Conservation (phyloP, 2,888 invertebrate genomes). For the Chrysopilus asiliformis region DNA sequence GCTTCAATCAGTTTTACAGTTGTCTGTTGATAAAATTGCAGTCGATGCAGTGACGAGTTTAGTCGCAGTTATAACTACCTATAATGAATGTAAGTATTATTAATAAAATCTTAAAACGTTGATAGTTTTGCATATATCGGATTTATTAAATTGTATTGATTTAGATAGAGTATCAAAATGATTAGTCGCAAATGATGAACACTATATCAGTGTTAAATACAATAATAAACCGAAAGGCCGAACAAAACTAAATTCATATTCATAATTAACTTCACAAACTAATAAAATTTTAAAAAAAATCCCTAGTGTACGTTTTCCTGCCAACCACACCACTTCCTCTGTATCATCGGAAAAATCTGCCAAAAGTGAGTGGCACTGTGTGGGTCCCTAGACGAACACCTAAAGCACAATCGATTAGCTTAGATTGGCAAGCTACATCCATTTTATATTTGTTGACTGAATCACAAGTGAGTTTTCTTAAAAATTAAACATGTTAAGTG, state of each 20-base stretch:
- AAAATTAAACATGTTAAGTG: too few relatives aligned
- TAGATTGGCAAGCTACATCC: constrained; percentile 47
- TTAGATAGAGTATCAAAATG: too few relatives aligned
- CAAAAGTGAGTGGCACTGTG: constrained; percentile 37
- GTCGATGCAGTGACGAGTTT: constrained; percentile 49
- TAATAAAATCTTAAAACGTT: too few relatives aligned
- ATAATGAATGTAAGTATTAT: constrained; percentile 43
- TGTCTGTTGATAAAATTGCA: constrained; percentile 29
- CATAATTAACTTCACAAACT: constrained; percentile 2
- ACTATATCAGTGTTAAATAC: too few relatives aligned
- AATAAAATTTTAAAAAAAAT: constrained; percentile 1
- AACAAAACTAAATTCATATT: too few relatives aligned
- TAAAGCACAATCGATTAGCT: constrained; percentile 34
- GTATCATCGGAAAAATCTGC: constrained; percentile 38
- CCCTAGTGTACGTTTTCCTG: constrained; percentile 41
- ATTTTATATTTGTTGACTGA: constrained; percentile 48
- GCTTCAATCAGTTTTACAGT: constrained; percentile 42
- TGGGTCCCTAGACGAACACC: constrained; percentile 44
- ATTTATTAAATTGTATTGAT: too few relatives aligned
- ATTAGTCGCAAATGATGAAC: too few relatives aligned
- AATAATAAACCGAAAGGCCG: too few relatives aligned
- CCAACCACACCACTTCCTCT: constrained; percentile 43
- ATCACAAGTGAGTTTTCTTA: constrained; percentile 38
- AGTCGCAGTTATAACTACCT: constrained; percentile 49
- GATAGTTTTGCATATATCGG: too few relatives aligned